phyloP scores from a whole-genome alignment of 2,888 invertebrate genomes.

The Pandemis corylana region DNA sequence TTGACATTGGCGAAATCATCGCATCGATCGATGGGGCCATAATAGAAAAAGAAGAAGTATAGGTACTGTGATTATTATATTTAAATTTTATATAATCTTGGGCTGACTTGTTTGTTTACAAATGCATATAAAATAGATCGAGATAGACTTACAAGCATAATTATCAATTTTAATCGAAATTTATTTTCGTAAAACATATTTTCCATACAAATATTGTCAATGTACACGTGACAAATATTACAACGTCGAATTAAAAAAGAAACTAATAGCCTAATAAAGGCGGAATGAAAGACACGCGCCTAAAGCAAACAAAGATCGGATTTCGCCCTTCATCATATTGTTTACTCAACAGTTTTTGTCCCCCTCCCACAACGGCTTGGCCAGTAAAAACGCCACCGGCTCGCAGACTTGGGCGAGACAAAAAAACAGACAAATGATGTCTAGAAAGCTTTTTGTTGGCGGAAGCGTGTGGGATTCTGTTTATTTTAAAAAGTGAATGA shows the following conservation, averaged over 20 bases:
- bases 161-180: neutral
- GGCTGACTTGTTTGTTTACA: too few relatives aligned
- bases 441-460: slow-evolving; percentile 26
- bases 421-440: slow-evolving; percentile 41
- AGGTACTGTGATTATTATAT: too few relatives aligned
- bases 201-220: neutral
- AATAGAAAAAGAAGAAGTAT: too few relatives aligned
- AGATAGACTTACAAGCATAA: too few relatives aligned
- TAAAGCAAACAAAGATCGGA: slow-evolving; percentile 38
- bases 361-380: slow-evolving; percentile 28
- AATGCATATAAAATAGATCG: too few relatives aligned
- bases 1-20: too few relatives aligned
- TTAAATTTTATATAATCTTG: too few relatives aligned
- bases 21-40: too few relatives aligned
- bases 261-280: slow-evolving; percentile 36
- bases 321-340: slow-evolving; percentile 41
- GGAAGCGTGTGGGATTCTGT: neutral
- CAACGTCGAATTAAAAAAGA: slow-evolving; percentile 11
- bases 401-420: slow-evolving; percentile 26
- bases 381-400: slow-evolving; percentile 36
- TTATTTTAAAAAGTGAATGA: neutral
- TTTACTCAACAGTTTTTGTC: slow-evolving; percentile 37
- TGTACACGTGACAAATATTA: neutral
- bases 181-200: too few relatives aligned
- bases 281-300: slow-evolving; percentile 38